Evolutionary conservation across 2,797 vertebrate species (phyloP).

Genomic region (Coendou prehensilis): DNA sequence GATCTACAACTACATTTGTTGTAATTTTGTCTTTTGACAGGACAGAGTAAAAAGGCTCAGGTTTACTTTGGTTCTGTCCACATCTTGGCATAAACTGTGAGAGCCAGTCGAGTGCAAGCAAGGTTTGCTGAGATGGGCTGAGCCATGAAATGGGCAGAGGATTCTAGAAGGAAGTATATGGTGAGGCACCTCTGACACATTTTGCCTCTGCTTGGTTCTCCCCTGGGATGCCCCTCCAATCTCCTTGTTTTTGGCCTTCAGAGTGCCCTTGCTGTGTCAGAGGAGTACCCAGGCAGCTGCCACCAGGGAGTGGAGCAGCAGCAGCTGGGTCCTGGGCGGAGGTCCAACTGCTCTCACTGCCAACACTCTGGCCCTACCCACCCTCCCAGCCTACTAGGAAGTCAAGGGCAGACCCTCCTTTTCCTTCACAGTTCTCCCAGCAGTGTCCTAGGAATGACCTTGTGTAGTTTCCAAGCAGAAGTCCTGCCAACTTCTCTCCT

Average conservation of each 20-base stretch:
- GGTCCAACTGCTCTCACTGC: neutral
- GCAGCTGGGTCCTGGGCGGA: conserved; percentile 53
- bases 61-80: neutral
- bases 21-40: neutral
- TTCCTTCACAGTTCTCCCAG: neutral
- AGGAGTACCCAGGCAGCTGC: conserved; percentile 58
- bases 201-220: neutral
- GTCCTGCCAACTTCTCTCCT: neutral
- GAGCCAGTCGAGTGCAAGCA: neutral
- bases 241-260: conserved; percentile 18
- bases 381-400: neutral
- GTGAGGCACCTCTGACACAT: neutral
- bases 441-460: neutral
- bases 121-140: neutral
- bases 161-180: neutral
- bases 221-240: neutral
- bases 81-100: neutral
- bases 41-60: neutral
- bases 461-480: neutral
- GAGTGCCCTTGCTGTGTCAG: conserved; percentile 25
- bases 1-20: neutral
- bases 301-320: neutral
- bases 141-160: neutral
- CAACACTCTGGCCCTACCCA: neutral
- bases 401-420: neutral